Base-by-base conservation (phyloP, 2,888 invertebrate genomes). In the Neuroscelio doddi region DNA sequence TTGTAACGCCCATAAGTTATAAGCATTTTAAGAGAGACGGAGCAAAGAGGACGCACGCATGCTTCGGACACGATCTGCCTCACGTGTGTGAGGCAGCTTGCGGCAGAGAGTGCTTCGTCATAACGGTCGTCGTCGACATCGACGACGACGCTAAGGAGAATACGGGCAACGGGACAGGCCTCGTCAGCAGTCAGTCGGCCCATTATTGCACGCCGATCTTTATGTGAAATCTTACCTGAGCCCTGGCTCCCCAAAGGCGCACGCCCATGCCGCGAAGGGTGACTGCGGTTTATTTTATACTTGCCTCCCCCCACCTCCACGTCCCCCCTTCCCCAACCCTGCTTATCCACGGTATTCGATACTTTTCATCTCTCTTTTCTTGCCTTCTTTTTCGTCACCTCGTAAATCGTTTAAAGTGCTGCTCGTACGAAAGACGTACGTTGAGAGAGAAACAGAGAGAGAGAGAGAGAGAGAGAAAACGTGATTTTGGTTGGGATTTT, bases 151-250 rank as follows among this genome's bases (percentile, higher is more conserved):
- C n/a, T n/a, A n/a, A 56, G 72, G 70, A 75, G 75, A 74, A 76
- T 74, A 77, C 72, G 71, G 73, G 72, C 71, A 72, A 72, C 72
- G n/a, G n/a, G n/a, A n/a, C n/a, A n/a, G n/a, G n/a, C n/a, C n/a
- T n/a, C n/a, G n/a, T n/a, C n/a, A n/a, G n/a, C n/a, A n/a, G n/a
- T n/a, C n/a, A n/a, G 62, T 52, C 61, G 67, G 68, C 58, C 78
- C 75, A 76, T 80, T 80, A 79, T 79, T 78, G 76, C 75, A 72
- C 76, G 75, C 72, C 75, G 77, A 82, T 82, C 81, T 81, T 80
- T 81, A 79, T 79, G 75, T 72, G 75, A 78, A 80, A 78, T 79
- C 80, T 80, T 78, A 76, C 80, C 80, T 77, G 78, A 76, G 70
- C 68, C 70, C 64, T 55, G 64, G 70, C 71, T 73, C 72, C 72